Evolutionary conservation across 2,888 invertebrate genomes (phyloP), one percentile per base, ranked within the genome.

Genomic region (Copidosoma aretas): DNA sequence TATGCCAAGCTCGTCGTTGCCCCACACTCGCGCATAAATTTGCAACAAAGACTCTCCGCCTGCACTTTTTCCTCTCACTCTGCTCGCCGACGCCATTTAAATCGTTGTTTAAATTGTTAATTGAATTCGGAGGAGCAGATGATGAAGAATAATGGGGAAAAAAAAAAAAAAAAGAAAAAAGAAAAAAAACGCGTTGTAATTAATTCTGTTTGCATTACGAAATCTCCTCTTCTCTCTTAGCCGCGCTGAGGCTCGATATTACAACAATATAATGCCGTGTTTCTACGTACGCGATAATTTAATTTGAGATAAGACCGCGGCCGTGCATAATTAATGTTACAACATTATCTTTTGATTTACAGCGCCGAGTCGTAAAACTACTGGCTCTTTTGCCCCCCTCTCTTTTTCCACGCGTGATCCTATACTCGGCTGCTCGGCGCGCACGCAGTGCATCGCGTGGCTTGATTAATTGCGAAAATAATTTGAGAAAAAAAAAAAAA

Each of bases 261-360:
- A 49, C 19, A 21, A 24, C 49, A 63, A 53, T 59, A 46, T 51
- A 19, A 54, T 54, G 43, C 56, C 32, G 51, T 19, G 17, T 17
- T 53, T 58, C 49, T 61, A 39, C 53, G 49, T 58, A 24, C 60
- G 43, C 49, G 64, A 67, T 71, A 71, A 71, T 71, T 71, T 64
- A 71, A 71, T 67, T 64, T 51, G 53, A 49, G 64, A 70, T 70
- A 70, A 67, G 61, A 46, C 32, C 32, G 32, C 32, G 32, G 32
- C 32, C 64, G 60, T 46, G 70, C 58, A 61, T 63, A 68, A 66
- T 68, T 68, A 71, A 71, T 53, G 68, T 60, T 66, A 63, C 66
- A 66, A 66, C 71, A 63, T 68, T 71, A 71, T 68, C 71, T 61
- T 58, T 67, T 71, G 71, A 71, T 71, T 71, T 68, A 71, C 68